A percentile compares a stretch with the other conserved stretches of the same genome.
Evolutionary conservation across 1,140 invertebrate genomes (phyloP).

Genomic region (Atta cephalotes): DNA sequence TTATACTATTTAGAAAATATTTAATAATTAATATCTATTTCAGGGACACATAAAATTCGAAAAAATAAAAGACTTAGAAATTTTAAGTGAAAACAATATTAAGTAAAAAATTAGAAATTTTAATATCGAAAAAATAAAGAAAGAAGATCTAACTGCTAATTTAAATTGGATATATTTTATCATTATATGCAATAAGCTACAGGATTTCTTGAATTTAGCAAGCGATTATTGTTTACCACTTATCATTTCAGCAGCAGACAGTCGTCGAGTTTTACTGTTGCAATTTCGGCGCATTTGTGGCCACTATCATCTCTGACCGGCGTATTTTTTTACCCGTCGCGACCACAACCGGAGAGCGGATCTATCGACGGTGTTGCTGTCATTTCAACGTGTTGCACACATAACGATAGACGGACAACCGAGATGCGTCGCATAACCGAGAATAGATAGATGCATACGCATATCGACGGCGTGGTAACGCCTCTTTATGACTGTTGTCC

Average conservation of each 20-base stretch:
- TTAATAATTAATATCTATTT: slow-evolving; percentile 4
- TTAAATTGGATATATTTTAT: not conserved
- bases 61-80: not conserved
- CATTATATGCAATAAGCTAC: not conserved
- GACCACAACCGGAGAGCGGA: slow-evolving; percentile 59
- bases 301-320: slow-evolving; percentile 63
- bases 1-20: not conserved
- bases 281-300: slow-evolving; percentile 59
- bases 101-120: not conserved
- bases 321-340: slow-evolving; percentile 75
- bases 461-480: slow-evolving; percentile 57
- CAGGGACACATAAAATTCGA: not conserved
- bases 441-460: slow-evolving; percentile 53
- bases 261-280: slow-evolving; percentile 40
- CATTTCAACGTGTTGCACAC: slow-evolving; percentile 65
- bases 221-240: not conserved
- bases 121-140: not conserved
- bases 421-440: slow-evolving; percentile 19
- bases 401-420: slow-evolving; percentile 38
- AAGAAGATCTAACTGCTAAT: not conserved
- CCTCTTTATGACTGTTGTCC: slow-evolving; percentile 54
- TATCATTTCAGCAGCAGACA: not conserved
- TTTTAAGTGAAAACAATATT: no score
- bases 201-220: slow-evolving; percentile 6
- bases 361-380: slow-evolving; percentile 61